Percentiles rank a stretch among this genome's conserved stretches.
These are phyloP conservation scores for Promerops cafer DNA, from an alignment of 2,113 vertebrate genomes.

Conservation along the genomic window DNA sequence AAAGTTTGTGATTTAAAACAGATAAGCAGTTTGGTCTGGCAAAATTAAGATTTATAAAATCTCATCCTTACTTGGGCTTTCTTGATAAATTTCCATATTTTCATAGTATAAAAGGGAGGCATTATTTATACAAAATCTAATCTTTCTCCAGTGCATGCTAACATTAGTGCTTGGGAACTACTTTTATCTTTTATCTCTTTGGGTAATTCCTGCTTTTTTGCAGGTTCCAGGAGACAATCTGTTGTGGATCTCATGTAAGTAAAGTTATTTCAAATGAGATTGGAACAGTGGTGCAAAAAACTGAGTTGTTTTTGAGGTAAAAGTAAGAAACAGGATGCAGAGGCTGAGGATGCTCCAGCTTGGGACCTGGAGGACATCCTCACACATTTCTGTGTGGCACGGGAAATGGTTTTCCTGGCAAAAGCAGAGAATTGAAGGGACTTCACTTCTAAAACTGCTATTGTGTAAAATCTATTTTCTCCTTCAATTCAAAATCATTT, in stretches of 20 bases:
- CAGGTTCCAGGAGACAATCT: neutral
- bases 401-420: neutral
- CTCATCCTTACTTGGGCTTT: neutral
- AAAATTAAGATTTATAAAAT: neutral
- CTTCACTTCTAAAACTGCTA: neutral
- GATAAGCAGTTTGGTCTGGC: fast-evolving
- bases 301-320: neutral
- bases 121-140: neutral
- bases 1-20: neutral
- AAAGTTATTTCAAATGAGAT: neutral
- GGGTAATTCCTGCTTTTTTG: neutral
- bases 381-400: neutral
- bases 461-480: neutral
- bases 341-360: neutral
- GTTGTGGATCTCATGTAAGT: neutral
- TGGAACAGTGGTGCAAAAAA: neutral
- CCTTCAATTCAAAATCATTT: neutral
- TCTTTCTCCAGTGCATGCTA: neutral
- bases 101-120: fast-evolving
- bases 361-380: neutral
- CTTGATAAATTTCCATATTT: neutral
- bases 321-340: neutral
- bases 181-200: neutral
- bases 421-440: neutral
- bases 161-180: neutral